Base-by-base conservation (phyloP, 1,140 invertebrate genomes). In the Propsilocerus akamusi region DNA sequence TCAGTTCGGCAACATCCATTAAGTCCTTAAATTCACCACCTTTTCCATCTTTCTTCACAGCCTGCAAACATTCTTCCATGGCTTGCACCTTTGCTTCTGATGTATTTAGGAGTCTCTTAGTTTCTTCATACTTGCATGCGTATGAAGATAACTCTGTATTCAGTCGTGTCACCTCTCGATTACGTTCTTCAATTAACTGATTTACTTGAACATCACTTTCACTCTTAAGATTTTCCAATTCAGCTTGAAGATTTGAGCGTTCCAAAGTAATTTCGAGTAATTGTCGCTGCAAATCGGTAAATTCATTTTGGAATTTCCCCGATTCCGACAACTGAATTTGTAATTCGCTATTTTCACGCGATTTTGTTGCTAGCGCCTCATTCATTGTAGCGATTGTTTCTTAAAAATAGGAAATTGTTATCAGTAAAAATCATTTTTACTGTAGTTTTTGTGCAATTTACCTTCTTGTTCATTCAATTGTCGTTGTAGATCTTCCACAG, bases 381-480 rank as follows among this genome's bases (percentile, higher is more conserved):
- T 71, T 73, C 22, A 72, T 67, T 24, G 62, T 59, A 28, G 65
- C 64, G 25, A 72, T 72, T 4, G 66, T 71, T 17, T 60, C 63
- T 65, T 24, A 24, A 26, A 14, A 25, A 34, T 26, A 37, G 11
- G 17, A 28, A 25, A 25, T 5, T 22, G n/a, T 47, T 47, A 2
- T n/a, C 23, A 12, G 14, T 34, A 70, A 60, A 28, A 62, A 62
- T 53, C 65, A 66, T 50, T 67, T 68, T 26, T 58, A 56, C 24
- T 61, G 56, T 30, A 58, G 54, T 26, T 55, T 56, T 32, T 46
- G 49, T 32, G 34, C 58, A 10, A 67, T 65, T 52, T 48, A 65
- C 66, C 57, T 60, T 78, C 75, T 53, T 78, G 76, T 54, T 74
- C 73, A 48, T 76, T 69, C 7, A 79, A 55, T 57, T 76, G 73